These are phyloP conservation scores for Dryobotodes eremita DNA, from an alignment of 2,888 invertebrate species.

Conservation along the genomic window DNA sequence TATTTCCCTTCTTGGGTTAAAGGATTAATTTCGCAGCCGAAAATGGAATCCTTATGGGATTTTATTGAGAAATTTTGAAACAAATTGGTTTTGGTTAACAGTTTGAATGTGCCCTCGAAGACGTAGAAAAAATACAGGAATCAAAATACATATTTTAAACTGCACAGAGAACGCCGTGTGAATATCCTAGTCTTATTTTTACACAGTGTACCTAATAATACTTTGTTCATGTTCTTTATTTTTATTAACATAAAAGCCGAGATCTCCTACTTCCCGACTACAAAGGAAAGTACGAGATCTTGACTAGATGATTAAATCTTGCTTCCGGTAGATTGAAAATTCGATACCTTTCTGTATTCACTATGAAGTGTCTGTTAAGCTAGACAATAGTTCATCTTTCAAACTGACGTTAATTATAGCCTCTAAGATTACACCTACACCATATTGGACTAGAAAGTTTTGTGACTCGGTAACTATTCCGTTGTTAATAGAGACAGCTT, in stretches of 20 bases:
- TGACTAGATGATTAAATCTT: conserved; percentile 4
- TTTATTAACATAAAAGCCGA: background rate
- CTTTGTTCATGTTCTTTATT: background rate
- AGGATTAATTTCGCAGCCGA: background rate
- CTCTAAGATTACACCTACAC: conserved; percentile 40
- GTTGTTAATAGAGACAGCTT: conserved; percentile 30
- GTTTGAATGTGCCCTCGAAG: too few species aligned
- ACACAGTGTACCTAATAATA: background rate
- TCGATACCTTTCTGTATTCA: conserved; percentile 6
- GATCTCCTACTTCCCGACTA: background rate
- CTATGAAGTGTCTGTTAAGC: background rate
- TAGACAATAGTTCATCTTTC: conserved; percentile 29
- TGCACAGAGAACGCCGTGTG: background rate
- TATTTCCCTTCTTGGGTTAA: conserved; percentile 11
- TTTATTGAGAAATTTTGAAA: background rate
- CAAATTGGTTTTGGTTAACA: background rate
- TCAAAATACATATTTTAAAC: too few species aligned
- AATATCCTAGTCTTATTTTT: background rate
- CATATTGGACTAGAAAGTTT: conserved; percentile 49
- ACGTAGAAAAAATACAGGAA: too few species aligned
- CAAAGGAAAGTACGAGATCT: background rate
- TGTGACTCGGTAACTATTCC: conserved; percentile 38
- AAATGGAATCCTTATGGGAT: background rate
- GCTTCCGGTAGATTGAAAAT: conserved; percentile 7
- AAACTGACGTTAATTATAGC: conserved; percentile 36